A percentile compares a stretch with the other conserved stretches of the same genome.
These are phyloP conservation scores for Augiades crinisus DNA, from an alignment of 2,888 invertebrate genomes.

Conservation along the genomic window DNA sequence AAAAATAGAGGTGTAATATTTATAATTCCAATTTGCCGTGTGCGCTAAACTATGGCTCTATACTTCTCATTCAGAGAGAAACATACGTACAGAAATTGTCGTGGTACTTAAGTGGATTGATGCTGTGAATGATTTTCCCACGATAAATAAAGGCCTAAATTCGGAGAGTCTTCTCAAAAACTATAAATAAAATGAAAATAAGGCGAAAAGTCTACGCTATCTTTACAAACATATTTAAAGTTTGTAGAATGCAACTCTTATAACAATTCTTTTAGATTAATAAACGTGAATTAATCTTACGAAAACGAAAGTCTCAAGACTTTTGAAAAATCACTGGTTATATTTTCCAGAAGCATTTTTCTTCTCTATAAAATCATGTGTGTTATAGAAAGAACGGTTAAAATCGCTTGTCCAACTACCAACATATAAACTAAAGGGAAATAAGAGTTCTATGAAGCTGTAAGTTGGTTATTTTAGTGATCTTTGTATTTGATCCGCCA, in stretches of 20 bases:
- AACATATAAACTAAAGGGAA: neutral
- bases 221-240: neutral
- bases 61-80: no score
- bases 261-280: neutral
- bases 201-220: no score
- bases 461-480: neutral
- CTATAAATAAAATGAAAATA: no score
- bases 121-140: no score
- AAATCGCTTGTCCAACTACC: neutral
- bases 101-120: no score
- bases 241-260: neutral
- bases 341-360: slow-evolving; percentile 4
- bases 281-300: neutral
- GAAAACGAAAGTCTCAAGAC: slow-evolving; percentile 1
- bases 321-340: slow-evolving; percentile 6
- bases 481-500: no score
- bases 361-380: slow-evolving; percentile 16
- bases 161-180: no score
- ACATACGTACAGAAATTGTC: no score
- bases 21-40: no score
- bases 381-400: slow-evolving; percentile 6
- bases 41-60: no score
- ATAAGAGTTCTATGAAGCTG: neutral
- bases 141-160: no score
- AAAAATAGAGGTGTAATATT: no score